Evolutionary conservation across 2,113 vertebrate genomes (phyloP).

Genomic region (Malurus alboscapulatus): DNA sequence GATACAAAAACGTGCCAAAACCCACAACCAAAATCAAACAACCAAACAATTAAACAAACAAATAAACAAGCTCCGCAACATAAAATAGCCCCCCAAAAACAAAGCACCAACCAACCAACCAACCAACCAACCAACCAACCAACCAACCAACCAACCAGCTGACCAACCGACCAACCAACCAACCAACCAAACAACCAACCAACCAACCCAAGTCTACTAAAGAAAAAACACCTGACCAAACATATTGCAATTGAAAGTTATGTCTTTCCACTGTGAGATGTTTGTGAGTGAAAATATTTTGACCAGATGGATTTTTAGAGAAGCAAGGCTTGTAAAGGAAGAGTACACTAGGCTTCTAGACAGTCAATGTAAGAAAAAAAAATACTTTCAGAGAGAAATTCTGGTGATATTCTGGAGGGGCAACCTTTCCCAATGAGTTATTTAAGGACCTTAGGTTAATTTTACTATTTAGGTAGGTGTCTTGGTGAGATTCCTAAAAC

Average conservation of each 20-base stretch:
- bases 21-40: rapidly evolving
- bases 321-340: not conserved
- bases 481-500: not conserved
- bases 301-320: not conserved
- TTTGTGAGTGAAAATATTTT: not conserved
- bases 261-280: not conserved
- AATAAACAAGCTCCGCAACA: not conserved
- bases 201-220: not conserved
- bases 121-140: too few relatives aligned
- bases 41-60: not conserved
- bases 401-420: not conserved
- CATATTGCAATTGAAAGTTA: not conserved
- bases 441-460: not conserved
- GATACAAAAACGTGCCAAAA: not conserved
- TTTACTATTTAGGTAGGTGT: not conserved
- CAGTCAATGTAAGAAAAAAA: not conserved
- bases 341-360: not conserved
- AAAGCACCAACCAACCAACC: not conserved
- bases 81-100: not conserved
- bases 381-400: not conserved
- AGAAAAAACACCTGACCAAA: not conserved
- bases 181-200: too few relatives aligned
- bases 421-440: not conserved
- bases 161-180: too few relatives aligned
- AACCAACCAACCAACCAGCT: too few relatives aligned